These are phyloP conservation scores for Laticauda laticaudata DNA, from an alignment of 2,113 vertebrate genomes.

Conservation along the genomic window DNA sequence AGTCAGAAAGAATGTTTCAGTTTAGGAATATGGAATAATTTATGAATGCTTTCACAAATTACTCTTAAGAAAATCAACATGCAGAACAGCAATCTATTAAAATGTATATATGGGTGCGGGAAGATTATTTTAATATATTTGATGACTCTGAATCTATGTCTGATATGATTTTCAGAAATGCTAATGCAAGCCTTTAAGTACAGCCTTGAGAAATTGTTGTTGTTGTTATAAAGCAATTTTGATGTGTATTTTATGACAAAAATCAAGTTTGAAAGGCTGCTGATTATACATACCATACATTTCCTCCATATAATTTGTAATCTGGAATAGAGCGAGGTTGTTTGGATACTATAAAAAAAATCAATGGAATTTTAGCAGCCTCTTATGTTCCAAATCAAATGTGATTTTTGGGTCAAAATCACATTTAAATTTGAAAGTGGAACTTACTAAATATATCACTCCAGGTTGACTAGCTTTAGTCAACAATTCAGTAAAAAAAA, in stretches of 20 bases:
- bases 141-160: slow-evolving; percentile 5
- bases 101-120: neutral
- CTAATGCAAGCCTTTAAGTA: neutral
- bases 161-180: slow-evolving; percentile 1
- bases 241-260: neutral
- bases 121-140: neutral
- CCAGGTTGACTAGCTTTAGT: neutral
- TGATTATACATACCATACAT: neutral
- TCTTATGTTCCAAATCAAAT: neutral
- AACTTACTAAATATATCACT: neutral
- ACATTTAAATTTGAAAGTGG: neutral
- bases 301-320: neutral
- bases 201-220: neutral
- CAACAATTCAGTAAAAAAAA: neutral
- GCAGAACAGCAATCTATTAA: slow-evolving; percentile 10
- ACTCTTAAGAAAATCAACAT: slow-evolving; percentile 23
- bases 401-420: neutral
- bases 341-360: neutral
- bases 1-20: neutral
- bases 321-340: neutral
- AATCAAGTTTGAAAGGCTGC: neutral
- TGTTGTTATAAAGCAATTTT: neutral
- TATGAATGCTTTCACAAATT: slow-evolving; percentile 27
- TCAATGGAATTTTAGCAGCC: neutral
- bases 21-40: slow-evolving; percentile 4